Conservation (phyloP, 1,140 invertebrate genomes). For the Acromyrmex echinatior region DNA sequence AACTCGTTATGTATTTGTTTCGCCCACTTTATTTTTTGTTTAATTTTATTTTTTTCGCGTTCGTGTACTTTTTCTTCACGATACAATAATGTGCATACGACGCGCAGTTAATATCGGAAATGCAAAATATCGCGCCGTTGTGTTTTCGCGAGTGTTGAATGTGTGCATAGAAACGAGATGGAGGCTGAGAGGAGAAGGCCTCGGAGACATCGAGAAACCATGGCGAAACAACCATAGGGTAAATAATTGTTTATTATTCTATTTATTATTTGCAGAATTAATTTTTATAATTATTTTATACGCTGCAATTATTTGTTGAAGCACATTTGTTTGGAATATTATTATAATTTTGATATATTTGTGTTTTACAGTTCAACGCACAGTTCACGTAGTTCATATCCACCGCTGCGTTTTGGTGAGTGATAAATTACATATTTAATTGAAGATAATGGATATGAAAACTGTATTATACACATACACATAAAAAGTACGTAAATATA, state of each 20-base stretch:
- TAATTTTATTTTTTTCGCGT: neutral
- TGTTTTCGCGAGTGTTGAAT: neutral
- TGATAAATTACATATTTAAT: conserved; percentile 13
- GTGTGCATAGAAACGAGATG: neutral
- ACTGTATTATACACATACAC: neutral
- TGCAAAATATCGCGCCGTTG: neutral
- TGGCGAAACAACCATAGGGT: neutral
- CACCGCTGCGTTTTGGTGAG: neutral
- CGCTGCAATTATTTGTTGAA: neutral
- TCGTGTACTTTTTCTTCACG: neutral
- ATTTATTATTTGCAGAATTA: neutral
- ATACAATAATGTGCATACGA: neutral
- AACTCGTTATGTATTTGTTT: too few relatives aligned
- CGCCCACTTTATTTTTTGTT: too few relatives aligned
- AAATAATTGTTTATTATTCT: neutral
- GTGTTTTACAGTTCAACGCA: neutral
- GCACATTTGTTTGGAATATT: neutral
- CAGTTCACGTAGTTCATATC: neutral
- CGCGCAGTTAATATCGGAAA: neutral
- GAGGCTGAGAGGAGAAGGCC: neutral
- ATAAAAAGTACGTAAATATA: neutral
- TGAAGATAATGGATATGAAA: neutral
- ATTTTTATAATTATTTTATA: neutral
- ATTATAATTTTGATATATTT: neutral
- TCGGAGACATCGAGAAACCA: neutral